A percentile compares a stretch with the other conserved stretches of the same genome.
phyloP scores from a whole-genome alignment of 2,797 vertebrate genomes.

The Euphonia xanthogaster region DNA sequence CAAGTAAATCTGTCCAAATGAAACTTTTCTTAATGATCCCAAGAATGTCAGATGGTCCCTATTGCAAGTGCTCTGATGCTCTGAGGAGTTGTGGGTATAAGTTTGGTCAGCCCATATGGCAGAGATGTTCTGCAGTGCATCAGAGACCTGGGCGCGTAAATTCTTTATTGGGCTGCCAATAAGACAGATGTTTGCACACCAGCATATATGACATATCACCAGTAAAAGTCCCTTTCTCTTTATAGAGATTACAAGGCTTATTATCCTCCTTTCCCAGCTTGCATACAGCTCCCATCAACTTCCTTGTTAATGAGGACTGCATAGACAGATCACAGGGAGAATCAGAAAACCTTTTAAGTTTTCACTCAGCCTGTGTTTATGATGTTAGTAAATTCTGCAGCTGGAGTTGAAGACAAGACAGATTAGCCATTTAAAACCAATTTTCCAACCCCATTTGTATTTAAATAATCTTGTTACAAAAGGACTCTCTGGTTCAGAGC shows the following conservation, averaged over 20 bases:
- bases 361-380: conserved; percentile 60
- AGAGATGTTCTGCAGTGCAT: neutral
- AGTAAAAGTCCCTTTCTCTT: conserved; percentile 33
- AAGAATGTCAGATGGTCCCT: neutral
- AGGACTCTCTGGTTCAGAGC: conserved; percentile 35
- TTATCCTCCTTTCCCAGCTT: conserved; percentile 18
- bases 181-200: neutral
- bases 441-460: conserved; percentile 66
- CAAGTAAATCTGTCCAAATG: neutral
- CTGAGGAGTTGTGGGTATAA: neutral
- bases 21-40: neutral
- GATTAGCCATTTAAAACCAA: conserved; percentile 71
- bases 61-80: neutral
- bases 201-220: neutral
- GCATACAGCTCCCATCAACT: conserved; percentile 33
- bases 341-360: conserved; percentile 52
- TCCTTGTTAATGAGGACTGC: conserved; percentile 23
- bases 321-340: neutral
- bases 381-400: conserved; percentile 64
- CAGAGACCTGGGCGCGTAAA: neutral
- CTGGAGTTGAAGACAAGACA: conserved; percentile 63
- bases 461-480: conserved; percentile 71
- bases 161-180: neutral
- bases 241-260: conserved; percentile 35
- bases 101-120: neutral